A percentile compares a stretch with the other conserved stretches of the same genome.
Conservation (phyloP, 1,140 invertebrate species). For the Halictus rubicundus region DNA sequence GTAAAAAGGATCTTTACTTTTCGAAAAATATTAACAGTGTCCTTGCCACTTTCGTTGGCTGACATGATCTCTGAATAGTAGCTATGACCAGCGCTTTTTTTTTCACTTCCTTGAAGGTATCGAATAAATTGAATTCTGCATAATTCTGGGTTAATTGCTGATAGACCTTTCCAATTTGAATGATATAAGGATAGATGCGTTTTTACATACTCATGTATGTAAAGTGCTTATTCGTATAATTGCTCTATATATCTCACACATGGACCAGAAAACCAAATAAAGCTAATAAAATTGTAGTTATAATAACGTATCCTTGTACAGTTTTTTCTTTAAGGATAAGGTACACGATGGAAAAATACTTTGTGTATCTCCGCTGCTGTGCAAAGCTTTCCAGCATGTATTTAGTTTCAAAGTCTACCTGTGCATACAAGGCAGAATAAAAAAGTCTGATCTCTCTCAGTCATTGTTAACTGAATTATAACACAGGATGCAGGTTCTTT, state of each 20-base stretch:
- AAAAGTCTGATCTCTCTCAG: slow-evolving; percentile 46
- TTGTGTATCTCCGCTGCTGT: slow-evolving; percentile 41
- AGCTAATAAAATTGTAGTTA: slow-evolving; percentile 55
- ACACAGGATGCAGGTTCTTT: slow-evolving; percentile 37
- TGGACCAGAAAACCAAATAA: slow-evolving; percentile 52
- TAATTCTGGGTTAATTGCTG: slow-evolving; percentile 43
- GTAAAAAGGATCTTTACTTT: slow-evolving; percentile 41
- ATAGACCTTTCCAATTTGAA: slow-evolving; percentile 66
- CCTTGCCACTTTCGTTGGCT: slow-evolving; percentile 29
- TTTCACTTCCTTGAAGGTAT: slow-evolving; percentile 46
- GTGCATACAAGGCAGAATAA: slow-evolving; percentile 35
- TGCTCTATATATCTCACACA: slow-evolving; percentile 23
- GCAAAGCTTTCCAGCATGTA: slow-evolving; percentile 34
- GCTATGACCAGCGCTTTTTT: slow-evolving; percentile 35
- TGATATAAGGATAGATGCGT: slow-evolving; percentile 27
- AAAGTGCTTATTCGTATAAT: slow-evolving; percentile 31
- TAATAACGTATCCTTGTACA: slow-evolving; percentile 40
- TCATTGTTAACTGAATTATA: slow-evolving; percentile 40
- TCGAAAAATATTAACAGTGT: slow-evolving; percentile 32
- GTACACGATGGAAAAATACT: slow-evolving; percentile 34
- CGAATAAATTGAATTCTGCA: slow-evolving; percentile 49
- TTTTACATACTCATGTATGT: slow-evolving; percentile 35
- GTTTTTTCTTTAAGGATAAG: slow-evolving; percentile 39
- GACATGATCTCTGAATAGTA: slow-evolving; percentile 50
- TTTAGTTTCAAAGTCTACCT: slow-evolving; percentile 45